These are phyloP conservation scores for Ceratina calcarata DNA, from an alignment of 1,140 invertebrate genomes.

Conservation along the genomic window DNA sequence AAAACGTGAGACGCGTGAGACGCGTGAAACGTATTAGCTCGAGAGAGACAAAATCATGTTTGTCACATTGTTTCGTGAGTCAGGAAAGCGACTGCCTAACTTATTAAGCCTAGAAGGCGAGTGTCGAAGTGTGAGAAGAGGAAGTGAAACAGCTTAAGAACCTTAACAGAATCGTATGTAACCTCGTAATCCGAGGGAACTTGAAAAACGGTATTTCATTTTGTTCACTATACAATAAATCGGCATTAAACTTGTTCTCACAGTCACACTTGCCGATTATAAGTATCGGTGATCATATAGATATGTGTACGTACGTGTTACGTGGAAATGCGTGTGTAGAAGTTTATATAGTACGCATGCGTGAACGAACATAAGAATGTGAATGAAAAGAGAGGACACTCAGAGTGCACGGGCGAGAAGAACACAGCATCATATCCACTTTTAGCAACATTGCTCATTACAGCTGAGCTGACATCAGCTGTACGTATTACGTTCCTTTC, in stretches of 20 bases:
- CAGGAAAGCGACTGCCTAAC: no score
- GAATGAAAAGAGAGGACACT: conserved; percentile 36
- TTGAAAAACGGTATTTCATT: no score
- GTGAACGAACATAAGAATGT: neutral
- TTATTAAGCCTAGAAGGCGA: no score
- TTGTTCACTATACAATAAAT: neutral
- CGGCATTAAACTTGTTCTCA: neutral
- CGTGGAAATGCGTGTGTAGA: neutral
- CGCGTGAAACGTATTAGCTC: no score
- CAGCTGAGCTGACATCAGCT: conserved; percentile 75
- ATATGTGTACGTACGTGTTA: neutral
- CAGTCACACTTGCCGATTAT: neutral
- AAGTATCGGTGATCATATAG: neutral
- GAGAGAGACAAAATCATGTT: no score
- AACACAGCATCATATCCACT: conserved; percentile 62
- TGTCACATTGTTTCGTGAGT: no score
- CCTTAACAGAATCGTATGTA: no score
- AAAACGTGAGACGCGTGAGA: no score
- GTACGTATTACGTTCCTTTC: conserved; percentile 60
- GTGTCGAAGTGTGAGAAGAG: no score
- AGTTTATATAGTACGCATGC: neutral
- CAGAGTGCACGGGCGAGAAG: conserved; percentile 5
- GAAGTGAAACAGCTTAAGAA: no score
- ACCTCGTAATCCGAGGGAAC: no score
- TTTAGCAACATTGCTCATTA: conserved; percentile 67